Percentiles rank a stretch among this genome's conserved stretches.
These are phyloP conservation scores for Gadopsis marmoratus DNA, from an alignment of 2,797 vertebrate species.

Conservation along the genomic window DNA sequence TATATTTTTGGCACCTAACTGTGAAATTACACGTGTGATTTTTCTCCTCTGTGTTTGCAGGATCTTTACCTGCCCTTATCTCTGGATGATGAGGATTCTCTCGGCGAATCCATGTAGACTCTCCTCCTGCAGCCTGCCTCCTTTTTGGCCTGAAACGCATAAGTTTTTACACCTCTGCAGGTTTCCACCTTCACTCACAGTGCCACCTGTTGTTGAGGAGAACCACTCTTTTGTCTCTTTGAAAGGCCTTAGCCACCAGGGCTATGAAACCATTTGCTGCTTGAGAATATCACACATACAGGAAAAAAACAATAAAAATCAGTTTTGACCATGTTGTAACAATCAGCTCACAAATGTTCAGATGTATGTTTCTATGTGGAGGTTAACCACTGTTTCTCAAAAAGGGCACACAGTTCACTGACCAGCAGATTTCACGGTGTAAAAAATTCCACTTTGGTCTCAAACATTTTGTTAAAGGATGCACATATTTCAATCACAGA, in stretches of 20 bases:
- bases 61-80: constrained; percentile 98
- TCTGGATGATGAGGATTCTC: constrained; percentile 97
- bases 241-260: constrained; percentile 67
- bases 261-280: constrained; percentile 80
- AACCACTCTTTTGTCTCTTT: constrained; percentile 63
- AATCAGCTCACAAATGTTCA: constrained; percentile 36
- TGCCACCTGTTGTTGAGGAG: constrained; percentile 76
- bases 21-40: background rate
- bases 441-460: constrained; percentile 45
- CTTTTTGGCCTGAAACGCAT: constrained; percentile 72
- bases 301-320: background rate
- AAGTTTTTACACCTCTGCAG: constrained; percentile 75
- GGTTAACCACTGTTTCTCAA: constrained; percentile 35
- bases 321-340: constrained; percentile 27
- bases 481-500: constrained; percentile 51
- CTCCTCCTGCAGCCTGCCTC: constrained; percentile 60
- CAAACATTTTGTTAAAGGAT: constrained; percentile 45
- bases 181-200: constrained; percentile 75
- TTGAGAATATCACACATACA: constrained; percentile 74
- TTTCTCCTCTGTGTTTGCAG: constrained; percentile 82
- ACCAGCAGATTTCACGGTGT: constrained; percentile 44
- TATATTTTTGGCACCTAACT: background rate
- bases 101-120: constrained; percentile 96
- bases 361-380: constrained; percentile 32
- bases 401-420: constrained; percentile 39